phyloP scores from a whole-genome alignment of 2,113 vertebrate species.

The Lanius ludovicianus region DNA sequence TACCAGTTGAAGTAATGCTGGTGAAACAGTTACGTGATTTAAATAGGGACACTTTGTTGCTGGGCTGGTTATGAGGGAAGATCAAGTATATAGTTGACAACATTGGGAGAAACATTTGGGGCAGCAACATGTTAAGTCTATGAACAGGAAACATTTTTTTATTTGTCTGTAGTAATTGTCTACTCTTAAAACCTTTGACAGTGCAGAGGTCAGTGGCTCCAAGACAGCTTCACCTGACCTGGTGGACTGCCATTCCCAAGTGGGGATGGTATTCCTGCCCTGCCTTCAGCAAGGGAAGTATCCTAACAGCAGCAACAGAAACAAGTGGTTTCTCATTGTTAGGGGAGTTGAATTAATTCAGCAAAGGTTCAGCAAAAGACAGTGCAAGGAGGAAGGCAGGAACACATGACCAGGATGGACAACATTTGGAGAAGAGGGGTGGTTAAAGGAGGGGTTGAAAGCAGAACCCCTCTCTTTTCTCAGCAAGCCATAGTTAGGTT shows the following conservation, averaged over 20 bases:
- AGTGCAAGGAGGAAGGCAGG: not conserved
- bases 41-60: conserved; percentile 10
- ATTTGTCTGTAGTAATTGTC: conserved; percentile 41
- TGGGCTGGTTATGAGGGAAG: not conserved
- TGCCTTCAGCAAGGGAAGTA: not conserved
- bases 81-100: conserved; percentile 19
- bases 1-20: not conserved
- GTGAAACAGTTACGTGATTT: not conserved
- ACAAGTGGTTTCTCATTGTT: not conserved
- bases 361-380: not conserved
- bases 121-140: not conserved
- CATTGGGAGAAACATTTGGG: conserved; percentile 11
- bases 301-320: not conserved
- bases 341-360: not conserved
- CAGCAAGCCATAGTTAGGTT: not conserved
- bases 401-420: not conserved
- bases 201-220: not conserved
- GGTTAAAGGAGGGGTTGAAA: not conserved
- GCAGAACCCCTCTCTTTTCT: not conserved
- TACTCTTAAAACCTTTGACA: not conserved
- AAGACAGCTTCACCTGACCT: not conserved
- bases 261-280: not conserved
- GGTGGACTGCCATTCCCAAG: not conserved
- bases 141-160: conserved; percentile 24
- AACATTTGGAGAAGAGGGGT: not conserved